These are phyloP conservation scores for Stercorarius parasiticus DNA, from an alignment of 2,113 vertebrate genomes.

Conservation along the genomic window DNA sequence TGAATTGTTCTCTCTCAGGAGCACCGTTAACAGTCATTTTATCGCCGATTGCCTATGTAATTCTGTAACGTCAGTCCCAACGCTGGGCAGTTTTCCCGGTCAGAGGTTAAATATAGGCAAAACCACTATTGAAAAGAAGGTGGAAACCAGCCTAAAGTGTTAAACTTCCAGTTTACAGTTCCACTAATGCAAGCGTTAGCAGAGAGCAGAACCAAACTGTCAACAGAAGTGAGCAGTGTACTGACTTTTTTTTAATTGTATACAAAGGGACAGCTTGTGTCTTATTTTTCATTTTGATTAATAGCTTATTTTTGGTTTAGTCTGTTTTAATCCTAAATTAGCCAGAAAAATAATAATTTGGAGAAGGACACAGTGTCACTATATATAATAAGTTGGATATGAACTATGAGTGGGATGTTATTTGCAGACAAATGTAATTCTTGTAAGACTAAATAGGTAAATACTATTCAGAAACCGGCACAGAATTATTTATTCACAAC, in stretches of 20 bases:
- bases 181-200: not conserved
- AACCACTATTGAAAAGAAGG: not conserved
- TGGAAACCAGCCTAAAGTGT: not conserved
- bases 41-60: accelerated
- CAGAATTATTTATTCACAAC: not conserved
- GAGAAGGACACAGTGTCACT: not conserved
- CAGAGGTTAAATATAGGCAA: not conserved
- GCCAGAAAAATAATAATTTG: not conserved
- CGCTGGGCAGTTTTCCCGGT: not conserved
- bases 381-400: not conserved
- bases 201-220: not conserved
- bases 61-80: not conserved
- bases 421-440: not conserved
- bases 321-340: not conserved
- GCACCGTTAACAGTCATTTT: not conserved
- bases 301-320: not conserved
- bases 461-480: not conserved
- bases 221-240: not conserved
- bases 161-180: not conserved
- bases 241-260: not conserved
- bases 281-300: not conserved
- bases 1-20: not conserved
- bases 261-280: not conserved
- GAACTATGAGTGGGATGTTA: not conserved
- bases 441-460: not conserved